Conservation (phyloP, 2,888 invertebrate species). For the Oegoconia quadripuncta region DNA sequence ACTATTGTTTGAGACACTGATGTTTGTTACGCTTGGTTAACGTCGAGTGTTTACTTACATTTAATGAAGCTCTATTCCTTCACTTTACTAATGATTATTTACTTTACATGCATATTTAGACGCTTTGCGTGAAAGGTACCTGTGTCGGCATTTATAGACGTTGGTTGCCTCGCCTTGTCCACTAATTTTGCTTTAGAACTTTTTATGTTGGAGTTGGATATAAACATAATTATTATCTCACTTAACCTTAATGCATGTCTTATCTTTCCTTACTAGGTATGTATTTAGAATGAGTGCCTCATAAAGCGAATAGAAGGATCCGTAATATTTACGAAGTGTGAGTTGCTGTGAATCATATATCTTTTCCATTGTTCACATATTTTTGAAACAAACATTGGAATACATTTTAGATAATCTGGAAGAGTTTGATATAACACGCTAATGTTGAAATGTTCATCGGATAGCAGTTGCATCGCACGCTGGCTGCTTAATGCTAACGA, state of each 20-base stretch:
- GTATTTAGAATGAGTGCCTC: too few species aligned
- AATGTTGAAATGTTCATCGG: slow-evolving; percentile 37
- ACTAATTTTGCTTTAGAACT: too few species aligned
- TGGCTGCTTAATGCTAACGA: slow-evolving; percentile 66
- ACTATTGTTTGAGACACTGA: slow-evolving; percentile 71
- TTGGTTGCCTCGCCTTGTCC: not conserved
- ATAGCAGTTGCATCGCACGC: slow-evolving; percentile 38
- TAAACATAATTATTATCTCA: not conserved
- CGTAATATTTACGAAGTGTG: too few species aligned
- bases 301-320: too few species aligned
- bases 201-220: not conserved
- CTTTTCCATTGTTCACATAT: too few species aligned
- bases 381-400: not conserved
- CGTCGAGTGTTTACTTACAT: slow-evolving; percentile 56
- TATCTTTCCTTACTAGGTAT: too few species aligned
- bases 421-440: slow-evolving; percentile 37
- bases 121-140: not conserved
- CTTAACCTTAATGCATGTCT: not conserved
- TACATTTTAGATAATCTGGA: not conserved
- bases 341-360: too few species aligned
- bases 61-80: slow-evolving; percentile 63
- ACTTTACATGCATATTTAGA: slow-evolving; percentile 6
- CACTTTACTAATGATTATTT: slow-evolving; percentile 43
- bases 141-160: too few species aligned
- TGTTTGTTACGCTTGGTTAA: slow-evolving; percentile 65